Percentiles rank a stretch among this genome's conserved stretches.
These are phyloP conservation scores for Poeciliopsis gracilis DNA, from an alignment of 2,797 vertebrate species.

Conservation along the genomic window DNA sequence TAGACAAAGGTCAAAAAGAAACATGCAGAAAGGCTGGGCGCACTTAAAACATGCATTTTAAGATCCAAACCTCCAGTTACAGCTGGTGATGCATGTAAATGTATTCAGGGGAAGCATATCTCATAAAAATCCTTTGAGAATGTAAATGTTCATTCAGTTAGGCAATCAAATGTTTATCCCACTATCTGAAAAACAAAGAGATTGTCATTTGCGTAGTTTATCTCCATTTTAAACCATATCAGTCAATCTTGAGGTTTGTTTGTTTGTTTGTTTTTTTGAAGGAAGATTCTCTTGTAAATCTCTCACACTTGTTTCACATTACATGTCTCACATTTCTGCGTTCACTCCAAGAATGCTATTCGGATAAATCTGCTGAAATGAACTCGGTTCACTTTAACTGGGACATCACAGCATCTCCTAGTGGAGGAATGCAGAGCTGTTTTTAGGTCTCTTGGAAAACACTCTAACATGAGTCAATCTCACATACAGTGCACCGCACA, in stretches of 20 bases:
- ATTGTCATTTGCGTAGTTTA: conserved; percentile 10
- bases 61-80: conserved; percentile 36
- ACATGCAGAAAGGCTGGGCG: conserved; percentile 57
- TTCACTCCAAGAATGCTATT: conserved; percentile 23
- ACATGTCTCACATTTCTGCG: not conserved
- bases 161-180: not conserved
- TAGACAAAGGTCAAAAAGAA: conserved; percentile 76
- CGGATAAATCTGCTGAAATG: conserved; percentile 6
- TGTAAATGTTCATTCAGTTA: not conserved
- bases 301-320: conserved; percentile 26
- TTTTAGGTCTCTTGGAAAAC: conserved; percentile 55
- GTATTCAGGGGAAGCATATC: not conserved
- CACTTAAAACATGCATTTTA: conserved; percentile 47
- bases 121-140: not conserved
- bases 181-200: not conserved
- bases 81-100: conserved; percentile 14
- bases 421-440: conserved; percentile 61
- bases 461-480: conserved; percentile 56
- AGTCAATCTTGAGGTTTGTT: not conserved
- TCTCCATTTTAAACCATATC: not conserved
- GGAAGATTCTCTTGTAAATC: conserved; percentile 26
- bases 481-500: not conserved
- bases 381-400: conserved; percentile 43
- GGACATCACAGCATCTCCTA: conserved; percentile 74
- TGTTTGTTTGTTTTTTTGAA: not conserved